phyloP scores from a whole-genome alignment of 1,140 invertebrate genomes.

The Cepaea nemoralis region DNA sequence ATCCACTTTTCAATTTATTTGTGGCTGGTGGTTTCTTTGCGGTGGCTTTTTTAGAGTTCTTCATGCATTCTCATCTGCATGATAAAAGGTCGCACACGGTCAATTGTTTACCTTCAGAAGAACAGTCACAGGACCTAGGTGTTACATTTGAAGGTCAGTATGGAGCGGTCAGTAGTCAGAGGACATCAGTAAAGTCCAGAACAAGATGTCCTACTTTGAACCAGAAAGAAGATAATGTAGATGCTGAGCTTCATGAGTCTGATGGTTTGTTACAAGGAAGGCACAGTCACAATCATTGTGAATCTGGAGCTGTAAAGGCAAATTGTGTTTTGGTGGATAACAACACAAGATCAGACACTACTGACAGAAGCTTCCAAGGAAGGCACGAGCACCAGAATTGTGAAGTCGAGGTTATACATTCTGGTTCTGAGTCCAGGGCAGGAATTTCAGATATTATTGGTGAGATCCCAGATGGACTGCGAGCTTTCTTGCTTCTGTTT shows the following conservation, averaged over 20 bases:
- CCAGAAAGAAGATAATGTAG: background rate
- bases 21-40: conserved; percentile 75
- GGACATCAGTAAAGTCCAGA: background rate
- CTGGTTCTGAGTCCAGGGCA: background rate
- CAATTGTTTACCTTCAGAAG: background rate
- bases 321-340: background rate
- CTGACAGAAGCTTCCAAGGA: background rate
- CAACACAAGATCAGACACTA: background rate
- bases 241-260: background rate
- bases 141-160: background rate
- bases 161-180: background rate
- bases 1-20: conserved; percentile 53
- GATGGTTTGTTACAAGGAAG: background rate
- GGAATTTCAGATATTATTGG: background rate
- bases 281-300: background rate
- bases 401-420: background rate
- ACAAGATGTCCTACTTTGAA: background rate
- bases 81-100: background rate
- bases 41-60: conserved; percentile 74
- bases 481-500: conserved; percentile 57
- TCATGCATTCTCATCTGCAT: conserved; percentile 65
- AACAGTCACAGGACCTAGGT: background rate
- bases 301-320: background rate
- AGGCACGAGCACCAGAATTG: background rate
- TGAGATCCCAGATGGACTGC: conserved; percentile 54